Base-by-base conservation (phyloP, 2,888 invertebrate genomes). In the Oxytorus armatus region DNA sequence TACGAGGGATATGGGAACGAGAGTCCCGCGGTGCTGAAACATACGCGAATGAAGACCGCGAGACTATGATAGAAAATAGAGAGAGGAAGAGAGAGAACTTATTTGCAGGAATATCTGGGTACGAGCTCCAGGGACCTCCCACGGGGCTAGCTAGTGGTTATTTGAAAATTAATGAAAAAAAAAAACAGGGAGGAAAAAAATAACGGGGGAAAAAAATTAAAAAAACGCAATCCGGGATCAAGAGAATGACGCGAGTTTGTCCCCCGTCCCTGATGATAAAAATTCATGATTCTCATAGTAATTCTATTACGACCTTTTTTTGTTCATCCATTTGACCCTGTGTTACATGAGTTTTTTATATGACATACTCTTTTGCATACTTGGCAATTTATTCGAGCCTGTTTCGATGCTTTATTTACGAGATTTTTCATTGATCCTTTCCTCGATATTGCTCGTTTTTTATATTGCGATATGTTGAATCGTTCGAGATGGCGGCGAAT, bases 121-220 rank as follows among this genome's bases (percentile, higher is more conserved):
- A 23, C 39, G 59, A 55, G 61, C 14, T 65, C 16, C 23, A 25
- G 21, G 36, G 63, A 69, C 63, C 16, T 53, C 77, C 77, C 69
- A 65, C 42, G 53, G 68, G 66, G 44, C 33, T 53, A 16, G 81
- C 73, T 79, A 68, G 81, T 77, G 82, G 82, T 83, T 82, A 81
- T 77, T 69, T 69, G 79, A 76, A 74, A 82, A 82, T 82, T 69
- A 82, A 82, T 78, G 78, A 77, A 76, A 53, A 73, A 63, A 72
- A 79, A 66, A 55, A 47, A 39, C 49, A 69, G 42, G 55, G 53
- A 33, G 55, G 42, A 63, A 42, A 18, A 21, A 61, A 29, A 39
- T 39, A 69, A 77, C 49, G 42, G 42, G 51, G 3, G 11, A 74
- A 33, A 53, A 25, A 53, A 73, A 68, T 25, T 29, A 36, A 72